A percentile compares a stretch with the other conserved stretches of the same genome.
Conservation (phyloP, 2,113 vertebrate species). For the human (Homo sapiens) region DNA sequence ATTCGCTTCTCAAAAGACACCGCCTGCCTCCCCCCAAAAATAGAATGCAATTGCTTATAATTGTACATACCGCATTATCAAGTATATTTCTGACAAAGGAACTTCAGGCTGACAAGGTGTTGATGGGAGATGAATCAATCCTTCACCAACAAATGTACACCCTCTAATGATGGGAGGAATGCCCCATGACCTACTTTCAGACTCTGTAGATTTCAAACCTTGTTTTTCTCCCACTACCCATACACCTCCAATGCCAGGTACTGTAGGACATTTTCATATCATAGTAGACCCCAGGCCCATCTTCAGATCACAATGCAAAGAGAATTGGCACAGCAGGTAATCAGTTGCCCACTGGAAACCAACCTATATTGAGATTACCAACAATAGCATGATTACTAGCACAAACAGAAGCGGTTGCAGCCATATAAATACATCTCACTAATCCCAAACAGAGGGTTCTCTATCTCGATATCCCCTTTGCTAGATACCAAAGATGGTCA, state of each 20-base stretch:
- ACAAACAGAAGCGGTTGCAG: background rate
- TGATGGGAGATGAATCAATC: background rate
- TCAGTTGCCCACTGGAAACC: background rate
- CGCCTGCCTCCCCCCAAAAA: no score
- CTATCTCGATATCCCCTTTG: background rate
- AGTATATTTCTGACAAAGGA: background rate
- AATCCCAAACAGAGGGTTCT: background rate
- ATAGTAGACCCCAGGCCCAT: rapidly evolving
- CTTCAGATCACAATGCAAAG: background rate
- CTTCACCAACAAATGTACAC: no score
- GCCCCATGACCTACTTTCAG: background rate
- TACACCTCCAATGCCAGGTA: background rate
- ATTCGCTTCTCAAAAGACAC: background rate
- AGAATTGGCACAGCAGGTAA: background rate
- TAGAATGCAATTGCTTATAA: background rate
- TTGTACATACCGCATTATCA: background rate
- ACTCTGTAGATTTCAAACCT: background rate
- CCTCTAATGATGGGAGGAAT: background rate
- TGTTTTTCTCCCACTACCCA: background rate
- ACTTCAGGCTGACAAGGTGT: background rate
- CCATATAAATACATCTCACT: background rate
- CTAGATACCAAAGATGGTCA: background rate
- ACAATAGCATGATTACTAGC: background rate
- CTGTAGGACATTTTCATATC: background rate
- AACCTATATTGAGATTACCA: background rate